These are phyloP conservation scores for Hypena proboscidalis DNA, from an alignment of 2,888 invertebrate species.

Conservation along the genomic window DNA sequence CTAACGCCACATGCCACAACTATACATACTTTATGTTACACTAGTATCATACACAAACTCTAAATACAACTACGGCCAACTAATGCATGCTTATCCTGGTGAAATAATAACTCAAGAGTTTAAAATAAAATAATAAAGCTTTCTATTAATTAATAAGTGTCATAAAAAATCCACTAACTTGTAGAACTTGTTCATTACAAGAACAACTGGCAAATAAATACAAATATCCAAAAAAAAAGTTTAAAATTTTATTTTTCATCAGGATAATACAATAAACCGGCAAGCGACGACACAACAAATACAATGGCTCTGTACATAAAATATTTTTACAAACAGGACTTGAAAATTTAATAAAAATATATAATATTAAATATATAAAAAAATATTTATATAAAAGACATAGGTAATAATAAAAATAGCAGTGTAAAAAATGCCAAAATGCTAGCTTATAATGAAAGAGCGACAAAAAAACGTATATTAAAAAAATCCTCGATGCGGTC, in stretches of 20 bases:
- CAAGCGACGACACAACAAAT: slow-evolving; percentile 59
- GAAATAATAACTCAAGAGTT: slow-evolving; percentile 31
- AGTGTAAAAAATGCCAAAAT: slow-evolving; percentile 16
- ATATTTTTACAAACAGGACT: background rate
- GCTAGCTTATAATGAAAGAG: slow-evolving; percentile 32
- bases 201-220: no score
- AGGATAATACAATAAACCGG: slow-evolving; percentile 48
- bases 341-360: slow-evolving; percentile 17
- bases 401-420: slow-evolving; percentile 10
- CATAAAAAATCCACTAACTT: no score
- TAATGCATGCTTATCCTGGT: slow-evolving; percentile 57
- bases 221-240: background rate
- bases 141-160: no score
- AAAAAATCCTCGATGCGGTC: slow-evolving; percentile 21
- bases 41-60: slow-evolving; percentile 40
- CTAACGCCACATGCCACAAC: slow-evolving; percentile 80
- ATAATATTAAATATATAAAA: slow-evolving; percentile 7
- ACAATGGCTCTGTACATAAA: slow-evolving; percentile 58
- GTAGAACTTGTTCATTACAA: no score
- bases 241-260: slow-evolving; percentile 42
- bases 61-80: slow-evolving; percentile 55
- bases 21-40: slow-evolving; percentile 62
- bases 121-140: background rate
- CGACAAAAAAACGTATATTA: slow-evolving; percentile 15
- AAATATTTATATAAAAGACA: slow-evolving; percentile 5